Base-by-base conservation (phyloP, 2,797 vertebrate species). In the Artibeus jamaicensis region DNA sequence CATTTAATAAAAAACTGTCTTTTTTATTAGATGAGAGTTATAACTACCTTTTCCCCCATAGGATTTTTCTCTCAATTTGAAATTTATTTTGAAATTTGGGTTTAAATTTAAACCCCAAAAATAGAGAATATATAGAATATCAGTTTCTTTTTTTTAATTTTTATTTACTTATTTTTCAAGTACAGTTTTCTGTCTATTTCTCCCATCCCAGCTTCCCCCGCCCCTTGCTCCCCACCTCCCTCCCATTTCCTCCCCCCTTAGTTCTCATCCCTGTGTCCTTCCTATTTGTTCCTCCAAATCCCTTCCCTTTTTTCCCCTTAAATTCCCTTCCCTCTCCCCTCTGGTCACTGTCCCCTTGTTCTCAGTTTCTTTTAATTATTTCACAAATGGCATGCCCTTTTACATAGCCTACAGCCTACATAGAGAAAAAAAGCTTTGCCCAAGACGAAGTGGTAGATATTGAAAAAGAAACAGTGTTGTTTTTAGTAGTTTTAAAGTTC, bases 41-140 rank as follows among this genome's bases (percentile, higher is more conserved):
- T 16, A 89, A 24, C 32, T 78, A 29, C 44, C 5, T 53, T 94
- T 57, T 62, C 67, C 39, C n/a, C 62, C 86, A 74, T 73, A n/a
- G 11, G 18, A 46, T 79, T 83, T 90, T 96, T 87, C 95, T 89
- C 65, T 96, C 53, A 91, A 53, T 77, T 85, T 73, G 74, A 67
- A 91, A 83, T 55, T 93, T 95, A 97, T 78, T 65, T 65, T 91
- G 5, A 22, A 76, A 92, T 95, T 95, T 89, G 77, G 42, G 14
- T 77, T 92, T 90, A 55, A 86, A 46, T 79, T 74, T 83, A 53
- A n/a, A n/a, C n/a, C n/a, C n/a, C n/a, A n/a, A 91, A 92, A 95
- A 68, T 74, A 74, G 26, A 86, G 16, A 86, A 67, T 29, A 89
- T 79, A 79, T 87, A 9, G 37, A 88, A 67, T 94, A 71, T 55